Percentiles rank a stretch among this genome's conserved stretches.
phyloP scores from a whole-genome alignment of 2,113 vertebrate species.

The Leptobrachium ailaonicum region DNA sequence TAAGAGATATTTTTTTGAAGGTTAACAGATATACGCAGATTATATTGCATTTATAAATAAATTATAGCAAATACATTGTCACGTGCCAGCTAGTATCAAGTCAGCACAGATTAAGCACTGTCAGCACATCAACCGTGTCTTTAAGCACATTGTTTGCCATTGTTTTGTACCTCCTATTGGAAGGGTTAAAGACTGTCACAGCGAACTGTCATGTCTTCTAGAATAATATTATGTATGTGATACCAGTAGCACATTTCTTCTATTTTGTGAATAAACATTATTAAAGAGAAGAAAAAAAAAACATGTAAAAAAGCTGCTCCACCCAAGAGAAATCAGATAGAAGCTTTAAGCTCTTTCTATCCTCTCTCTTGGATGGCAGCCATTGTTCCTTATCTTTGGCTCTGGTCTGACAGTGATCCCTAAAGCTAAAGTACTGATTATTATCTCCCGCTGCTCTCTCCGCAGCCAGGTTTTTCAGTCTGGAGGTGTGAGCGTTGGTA shows the following conservation, averaged over 20 bases:
- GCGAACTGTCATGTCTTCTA: not conserved
- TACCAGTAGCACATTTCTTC: not conserved
- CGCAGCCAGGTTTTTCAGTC: constrained; percentile 52
- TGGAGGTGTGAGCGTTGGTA: constrained; percentile 54
- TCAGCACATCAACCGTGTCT: not conserved
- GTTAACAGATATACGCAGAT: not conserved
- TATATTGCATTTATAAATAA: not conserved
- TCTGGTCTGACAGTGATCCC: constrained; percentile 51
- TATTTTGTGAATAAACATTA: not conserved
- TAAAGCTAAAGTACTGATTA: constrained; percentile 55
- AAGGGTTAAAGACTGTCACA: not conserved
- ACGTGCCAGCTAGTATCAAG: too few relatives aligned
- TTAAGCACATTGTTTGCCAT: not conserved
- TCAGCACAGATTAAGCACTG: not conserved
- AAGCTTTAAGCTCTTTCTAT: constrained; percentile 5
- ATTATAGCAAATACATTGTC: not conserved
- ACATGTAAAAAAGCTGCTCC: not conserved
- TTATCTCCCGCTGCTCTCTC: constrained; percentile 56
- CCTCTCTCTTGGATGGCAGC: constrained; percentile 49
- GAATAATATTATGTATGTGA: not conserved
- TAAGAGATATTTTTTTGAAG: not conserved
- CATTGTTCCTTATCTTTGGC: constrained; percentile 48
- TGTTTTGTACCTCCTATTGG: not conserved
- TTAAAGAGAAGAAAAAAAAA: not conserved
- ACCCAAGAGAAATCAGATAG: constrained; percentile 16